Conservation (phyloP, 2,113 vertebrate genomes). For the Bostrychus sinensis region DNA sequence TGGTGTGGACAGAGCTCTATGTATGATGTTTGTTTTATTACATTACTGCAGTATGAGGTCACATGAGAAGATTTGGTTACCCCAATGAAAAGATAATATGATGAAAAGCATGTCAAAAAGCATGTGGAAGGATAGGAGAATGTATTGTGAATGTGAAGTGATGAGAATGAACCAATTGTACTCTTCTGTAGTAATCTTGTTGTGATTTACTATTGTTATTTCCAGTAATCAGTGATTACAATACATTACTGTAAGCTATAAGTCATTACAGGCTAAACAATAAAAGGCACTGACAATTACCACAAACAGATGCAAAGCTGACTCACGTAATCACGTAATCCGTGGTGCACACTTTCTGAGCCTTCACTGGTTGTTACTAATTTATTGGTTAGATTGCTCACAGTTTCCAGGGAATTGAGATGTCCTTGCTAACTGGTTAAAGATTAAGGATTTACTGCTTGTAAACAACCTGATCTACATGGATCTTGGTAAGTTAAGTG, state of each 20-base stretch:
- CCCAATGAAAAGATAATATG: conserved; percentile 29
- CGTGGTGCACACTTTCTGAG: no score
- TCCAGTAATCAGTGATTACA: conserved; percentile 4
- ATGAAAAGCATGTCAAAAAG: conserved; percentile 25
- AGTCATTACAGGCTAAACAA: not conserved
- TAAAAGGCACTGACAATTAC: not conserved
- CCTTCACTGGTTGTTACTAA: no score
- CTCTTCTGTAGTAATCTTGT: no score
- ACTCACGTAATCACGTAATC: conserved; percentile 1
- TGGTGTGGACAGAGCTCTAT: conserved; percentile 19
- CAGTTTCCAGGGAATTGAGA: no score
- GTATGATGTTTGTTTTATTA: conserved; percentile 48
- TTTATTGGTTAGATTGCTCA: no score
- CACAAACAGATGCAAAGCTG: not conserved
- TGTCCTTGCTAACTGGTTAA: no score
- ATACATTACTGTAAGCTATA: not conserved
- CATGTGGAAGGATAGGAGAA: conserved; percentile 10
- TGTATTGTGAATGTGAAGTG: conserved; percentile 13
- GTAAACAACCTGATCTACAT: no score
- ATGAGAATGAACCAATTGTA: not conserved
- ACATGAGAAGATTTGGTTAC: conserved; percentile 29
- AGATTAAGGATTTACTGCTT: no score
- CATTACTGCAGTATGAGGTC: conserved; percentile 45
- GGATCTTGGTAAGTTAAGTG: no score
- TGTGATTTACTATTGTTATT: not conserved